Evolutionary conservation across 1,140 invertebrate genomes (phyloP), one percentile per base, ranked within the genome.

Genomic region (Lanistes nyassanus): DNA sequence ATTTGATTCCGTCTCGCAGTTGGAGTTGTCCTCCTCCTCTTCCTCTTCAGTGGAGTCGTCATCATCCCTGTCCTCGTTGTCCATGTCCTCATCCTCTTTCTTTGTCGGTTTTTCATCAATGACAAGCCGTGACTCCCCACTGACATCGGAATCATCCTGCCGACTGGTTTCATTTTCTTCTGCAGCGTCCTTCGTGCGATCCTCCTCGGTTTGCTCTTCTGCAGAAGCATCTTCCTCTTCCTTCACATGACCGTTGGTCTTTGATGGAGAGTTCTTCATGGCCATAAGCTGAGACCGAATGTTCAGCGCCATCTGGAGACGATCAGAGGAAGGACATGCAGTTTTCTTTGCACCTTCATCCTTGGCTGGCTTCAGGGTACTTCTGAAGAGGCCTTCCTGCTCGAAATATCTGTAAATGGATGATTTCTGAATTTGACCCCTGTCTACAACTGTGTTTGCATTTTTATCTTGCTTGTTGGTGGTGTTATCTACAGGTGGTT

Each of bases 381-480:
- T 79, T 31, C 65, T 75, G 53, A 86, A 81, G 47, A 85, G 74
- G n/a, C 84, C 83, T 67, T 85, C 81, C 64, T 84, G 83, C 71
- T 83, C 79, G 80, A 88, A 82, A 75, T 87, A 86, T 76, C 86
- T 88, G 81, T 82, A 88, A 65, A 88, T 84, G 36, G 82, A 81
- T 9, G 85, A 86, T 26, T 83, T 83, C 70, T 86, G 82, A 37
- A 88, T 78, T 21, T 81, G 76, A 16, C 76, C 60, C 65, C 56
- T 55, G 42, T 60, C 29, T 69, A 47, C 42, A 6, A 16, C 42
- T 47, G 42, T 13, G 19, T 53, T 64, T 55, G 29, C 21, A 37
- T 72, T 26, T 42, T 76, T 29, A 37, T 64, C 64, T 51, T 72
- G 53, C 62, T 29, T 31, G 26, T 58, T 62, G 31, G 31, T 36